A percentile compares a stretch with the other conserved stretches of the same genome.
phyloP scores from a whole-genome alignment of 2,888 invertebrate genomes.

The Drosophila neonasuta region DNA sequence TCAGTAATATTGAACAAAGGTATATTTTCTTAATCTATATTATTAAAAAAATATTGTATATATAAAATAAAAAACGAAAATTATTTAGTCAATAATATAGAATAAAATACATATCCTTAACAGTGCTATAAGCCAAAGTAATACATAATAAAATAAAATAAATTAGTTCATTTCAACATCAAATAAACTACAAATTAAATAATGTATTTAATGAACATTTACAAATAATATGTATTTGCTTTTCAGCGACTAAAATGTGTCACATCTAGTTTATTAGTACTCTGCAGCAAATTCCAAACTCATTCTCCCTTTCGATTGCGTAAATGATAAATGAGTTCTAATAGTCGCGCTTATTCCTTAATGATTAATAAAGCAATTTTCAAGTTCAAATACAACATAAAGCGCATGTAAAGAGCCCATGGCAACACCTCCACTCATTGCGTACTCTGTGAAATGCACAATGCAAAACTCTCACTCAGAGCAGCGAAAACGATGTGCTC shows the following conservation, averaged over 20 bases:
- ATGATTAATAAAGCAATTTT: conserved; percentile 77
- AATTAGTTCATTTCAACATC: too few relatives aligned
- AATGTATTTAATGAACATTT: too few relatives aligned
- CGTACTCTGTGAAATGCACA: conserved; percentile 8
- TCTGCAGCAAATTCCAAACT: neutral
- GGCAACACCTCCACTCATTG: conserved; percentile 1
- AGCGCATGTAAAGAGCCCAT: conserved; percentile 33
- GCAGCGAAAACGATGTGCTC: conserved; percentile 17
- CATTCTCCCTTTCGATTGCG: neutral
- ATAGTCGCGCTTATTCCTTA: conserved; percentile 47
- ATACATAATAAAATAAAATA: too few relatives aligned
- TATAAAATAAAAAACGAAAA: too few relatives aligned
- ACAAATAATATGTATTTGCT: neutral
- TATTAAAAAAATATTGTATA: too few relatives aligned
- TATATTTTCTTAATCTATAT: too few relatives aligned
- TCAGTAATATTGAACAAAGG: too few relatives aligned
- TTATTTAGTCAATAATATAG: too few relatives aligned
- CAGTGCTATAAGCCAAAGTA: too few relatives aligned
- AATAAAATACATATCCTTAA: too few relatives aligned
- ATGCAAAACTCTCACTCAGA: conserved; percentile 24
- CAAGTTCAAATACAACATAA: conserved; percentile 71
- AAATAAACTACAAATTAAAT: too few relatives aligned
- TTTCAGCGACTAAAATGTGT: conserved; percentile 5
- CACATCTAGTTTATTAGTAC: conserved; percentile 2
- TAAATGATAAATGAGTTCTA: conserved; percentile 21